Base-by-base conservation (phyloP, 2,797 vertebrate species). In the Steatocranus sp. region DNA sequence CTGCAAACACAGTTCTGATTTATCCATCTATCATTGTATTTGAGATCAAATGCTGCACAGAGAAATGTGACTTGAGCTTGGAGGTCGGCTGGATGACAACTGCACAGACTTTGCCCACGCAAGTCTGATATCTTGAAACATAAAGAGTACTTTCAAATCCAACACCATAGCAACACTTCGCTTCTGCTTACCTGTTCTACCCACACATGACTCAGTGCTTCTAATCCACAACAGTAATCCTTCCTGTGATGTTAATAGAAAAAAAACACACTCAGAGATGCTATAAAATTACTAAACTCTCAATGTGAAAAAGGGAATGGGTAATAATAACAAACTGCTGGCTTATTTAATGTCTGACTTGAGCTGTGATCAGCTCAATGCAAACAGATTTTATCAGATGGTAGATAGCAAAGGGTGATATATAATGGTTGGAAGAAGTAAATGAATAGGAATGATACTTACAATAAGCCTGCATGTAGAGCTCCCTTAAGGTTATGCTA, bases 81-180 rank as follows among this genome's bases (percentile, higher is more conserved):
- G 84, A 89, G 88, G 85, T 93, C 90, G 73, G 87, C 74, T 81
- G 78, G 89, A 92, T 93, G 93, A 92, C 87, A 91, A 87, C 88
- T 54, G 82, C 81, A 84, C 84, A 87, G 81, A 85, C 88, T 83
- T 91, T 90, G 88, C 93, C 89, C 87, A 93, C 91, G 87, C 90
- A 87, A 87, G 86, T 91, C 89, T 89, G 86, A 91, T 87, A 86
- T 89, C 92, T 92, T 87, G 83, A 94, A 94, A 93, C 88, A 93
- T 93, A 89, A 93, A 92, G 89, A 91, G 81, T 82, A 87, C 91
- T 92, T 94, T 93, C 83, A 92, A 90, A 89, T 89, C 76, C 80
- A 91, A 90, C 92, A 82, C 94, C 94, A 95, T 95, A 93, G 94
- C 94, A 94, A 95, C 94, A 86, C 86, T 83, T 88, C 81, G 82